Evolutionary conservation across 1,140 invertebrate species (phyloP).

Genomic region (Nylanderia fulva): DNA sequence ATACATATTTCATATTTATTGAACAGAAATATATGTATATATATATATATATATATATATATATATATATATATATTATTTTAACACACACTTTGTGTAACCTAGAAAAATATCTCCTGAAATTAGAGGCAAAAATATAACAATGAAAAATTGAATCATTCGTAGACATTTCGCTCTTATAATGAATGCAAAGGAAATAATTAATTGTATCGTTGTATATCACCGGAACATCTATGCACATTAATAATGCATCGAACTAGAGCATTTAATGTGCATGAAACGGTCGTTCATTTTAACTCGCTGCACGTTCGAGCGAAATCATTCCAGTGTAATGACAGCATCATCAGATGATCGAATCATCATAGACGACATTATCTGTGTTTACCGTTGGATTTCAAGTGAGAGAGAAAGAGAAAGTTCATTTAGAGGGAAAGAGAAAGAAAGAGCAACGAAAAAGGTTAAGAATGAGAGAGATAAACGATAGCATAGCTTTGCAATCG

Average conservation of each 20-base stretch:
- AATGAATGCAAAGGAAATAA: constrained; percentile 15
- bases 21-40: too few species aligned
- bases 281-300: background rate
- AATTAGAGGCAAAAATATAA: background rate
- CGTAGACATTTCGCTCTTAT: background rate
- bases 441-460: background rate
- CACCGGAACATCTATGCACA: background rate
- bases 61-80: background rate
- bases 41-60: too few species aligned
- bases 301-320: constrained; percentile 6
- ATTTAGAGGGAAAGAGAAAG: background rate
- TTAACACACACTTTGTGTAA: background rate
- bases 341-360: too few species aligned
- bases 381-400: constrained; percentile 2
- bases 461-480: background rate
- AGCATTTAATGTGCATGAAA: background rate
- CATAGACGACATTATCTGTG: constrained; percentile 23
- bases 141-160: constrained; percentile 7
- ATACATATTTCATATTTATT: constrained; percentile 3
- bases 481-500: constrained; percentile 42
- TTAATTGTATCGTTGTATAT: background rate
- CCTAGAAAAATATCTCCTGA: background rate
- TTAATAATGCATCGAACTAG: background rate
- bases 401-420: background rate
- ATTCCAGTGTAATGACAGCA: background rate